Evolutionary conservation across 2,888 invertebrate species (phyloP).

Genomic region (Melanostoma scalare): DNA sequence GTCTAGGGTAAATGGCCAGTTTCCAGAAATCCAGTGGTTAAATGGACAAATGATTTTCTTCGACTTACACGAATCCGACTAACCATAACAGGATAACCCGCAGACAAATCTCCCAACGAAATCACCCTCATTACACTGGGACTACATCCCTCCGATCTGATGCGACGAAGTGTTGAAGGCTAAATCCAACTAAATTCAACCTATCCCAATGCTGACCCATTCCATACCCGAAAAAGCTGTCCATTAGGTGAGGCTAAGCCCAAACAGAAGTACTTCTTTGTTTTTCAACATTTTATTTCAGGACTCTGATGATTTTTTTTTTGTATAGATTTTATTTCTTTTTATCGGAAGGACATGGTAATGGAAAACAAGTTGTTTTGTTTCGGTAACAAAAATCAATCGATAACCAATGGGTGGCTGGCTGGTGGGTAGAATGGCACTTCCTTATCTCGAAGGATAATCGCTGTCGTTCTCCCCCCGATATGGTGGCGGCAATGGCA

Average conservation of each 20-base stretch:
- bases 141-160: not conserved
- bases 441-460: constrained; percentile 69
- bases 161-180: constrained; percentile 63
- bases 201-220: constrained; percentile 36
- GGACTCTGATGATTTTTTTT: constrained; percentile 9
- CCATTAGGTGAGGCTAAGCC: constrained; percentile 51
- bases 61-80: constrained; percentile 61
- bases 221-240: constrained; percentile 25
- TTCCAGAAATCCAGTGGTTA: constrained; percentile 62
- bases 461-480: constrained; percentile 38
- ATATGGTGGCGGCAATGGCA: constrained; percentile 25
- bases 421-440: constrained; percentile 59
- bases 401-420: constrained; percentile 60
- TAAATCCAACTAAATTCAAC: constrained; percentile 32
- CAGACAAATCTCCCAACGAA: constrained; percentile 69
- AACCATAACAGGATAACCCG: constrained; percentile 67
- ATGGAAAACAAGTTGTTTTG: constrained; percentile 73
- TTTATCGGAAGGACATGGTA: constrained; percentile 70
- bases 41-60: constrained; percentile 73
- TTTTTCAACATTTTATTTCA: constrained; percentile 54
- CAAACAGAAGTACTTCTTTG: constrained; percentile 56
- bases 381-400: constrained; percentile 69
- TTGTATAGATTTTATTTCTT: not conserved
- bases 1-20: constrained; percentile 47
- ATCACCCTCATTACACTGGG: constrained; percentile 70